These are phyloP conservation scores for Hipposideros larvatus DNA, from an alignment of 2,797 vertebrate species.

Conservation along the genomic window DNA sequence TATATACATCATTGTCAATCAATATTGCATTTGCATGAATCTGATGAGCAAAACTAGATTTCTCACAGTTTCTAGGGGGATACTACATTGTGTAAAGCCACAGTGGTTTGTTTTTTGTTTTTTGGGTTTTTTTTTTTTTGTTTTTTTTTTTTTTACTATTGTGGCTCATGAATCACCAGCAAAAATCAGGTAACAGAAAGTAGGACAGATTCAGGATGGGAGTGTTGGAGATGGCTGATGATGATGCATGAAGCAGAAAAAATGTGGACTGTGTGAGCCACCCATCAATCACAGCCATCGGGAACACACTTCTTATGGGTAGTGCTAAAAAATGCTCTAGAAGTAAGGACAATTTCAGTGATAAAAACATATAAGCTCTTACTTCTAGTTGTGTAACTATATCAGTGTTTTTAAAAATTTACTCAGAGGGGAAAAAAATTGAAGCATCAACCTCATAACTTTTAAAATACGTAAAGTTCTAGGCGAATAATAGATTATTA, in stretches of 20 bases:
- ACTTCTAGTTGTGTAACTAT: background rate
- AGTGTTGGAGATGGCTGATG: conserved; percentile 65
- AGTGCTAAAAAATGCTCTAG: background rate
- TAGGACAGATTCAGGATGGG: conserved; percentile 52
- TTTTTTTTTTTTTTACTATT: conserved; percentile 52
- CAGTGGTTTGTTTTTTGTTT: background rate
- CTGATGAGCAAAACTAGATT: conserved; percentile 63
- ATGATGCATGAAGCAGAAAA: conserved; percentile 68
- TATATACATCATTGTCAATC: conserved; percentile 57
- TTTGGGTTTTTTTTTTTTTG: background rate
- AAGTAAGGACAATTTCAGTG: conserved; percentile 37
- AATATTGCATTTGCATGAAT: conserved; percentile 75
- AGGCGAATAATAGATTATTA: background rate
- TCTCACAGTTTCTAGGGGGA: conserved; percentile 49
- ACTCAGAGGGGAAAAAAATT: background rate
- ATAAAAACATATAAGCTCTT: background rate
- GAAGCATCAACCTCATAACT: conserved; percentile 3
- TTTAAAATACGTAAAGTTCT: conserved; percentile 17
- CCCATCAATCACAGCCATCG: background rate
- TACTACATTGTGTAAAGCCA: conserved; percentile 55
- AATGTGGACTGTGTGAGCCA: background rate
- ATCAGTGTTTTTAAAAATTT: conserved; percentile 38
- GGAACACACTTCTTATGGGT: background rate
- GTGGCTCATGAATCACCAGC: conserved; percentile 75
- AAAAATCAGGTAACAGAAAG: conserved; percentile 68